Evolutionary conservation across 2,888 invertebrate genomes (phyloP).

Genomic region (Eupithecia vulgata): DNA sequence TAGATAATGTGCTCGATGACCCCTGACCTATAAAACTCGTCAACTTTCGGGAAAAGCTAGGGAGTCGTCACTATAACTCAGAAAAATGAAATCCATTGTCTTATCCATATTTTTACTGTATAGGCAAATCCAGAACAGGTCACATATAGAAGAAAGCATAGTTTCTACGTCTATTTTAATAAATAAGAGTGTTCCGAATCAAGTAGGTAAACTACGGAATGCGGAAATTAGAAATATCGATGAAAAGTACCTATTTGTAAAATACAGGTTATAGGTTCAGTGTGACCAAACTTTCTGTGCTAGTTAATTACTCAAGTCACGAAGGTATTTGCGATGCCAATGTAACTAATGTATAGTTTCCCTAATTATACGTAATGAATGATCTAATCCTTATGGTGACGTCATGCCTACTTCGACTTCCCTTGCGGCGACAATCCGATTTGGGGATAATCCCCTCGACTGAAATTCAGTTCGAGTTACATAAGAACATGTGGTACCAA

Average conservation of each 20-base stretch:
- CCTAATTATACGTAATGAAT: conserved; percentile 3
- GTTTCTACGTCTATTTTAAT: no score
- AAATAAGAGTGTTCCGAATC: no score
- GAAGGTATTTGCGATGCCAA: neutral
- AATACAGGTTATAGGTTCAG: neutral
- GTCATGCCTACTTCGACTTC: conserved; percentile 1
- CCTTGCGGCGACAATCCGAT: neutral
- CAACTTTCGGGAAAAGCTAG: no score
- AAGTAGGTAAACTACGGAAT: neutral
- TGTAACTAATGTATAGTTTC: conserved; percentile 4
- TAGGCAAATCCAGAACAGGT: neutral
- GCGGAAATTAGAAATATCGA: neutral
- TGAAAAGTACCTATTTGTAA: neutral
- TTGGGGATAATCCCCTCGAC: conserved; percentile 3
- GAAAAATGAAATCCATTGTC: neutral
- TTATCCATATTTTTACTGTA: neutral
- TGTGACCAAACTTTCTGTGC: neutral
- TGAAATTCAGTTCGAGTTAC: conserved; percentile 7
- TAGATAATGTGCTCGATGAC: no score
- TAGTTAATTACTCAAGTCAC: conserved; percentile 10
- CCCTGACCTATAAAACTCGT: no score
- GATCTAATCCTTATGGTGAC: neutral
- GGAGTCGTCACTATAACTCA: no score
- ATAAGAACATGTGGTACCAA: neutral
- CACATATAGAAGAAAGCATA: neutral